These are phyloP conservation scores for Paratrypauchen microcephalus DNA, from an alignment of 2,797 vertebrate species.

Conservation along the genomic window DNA sequence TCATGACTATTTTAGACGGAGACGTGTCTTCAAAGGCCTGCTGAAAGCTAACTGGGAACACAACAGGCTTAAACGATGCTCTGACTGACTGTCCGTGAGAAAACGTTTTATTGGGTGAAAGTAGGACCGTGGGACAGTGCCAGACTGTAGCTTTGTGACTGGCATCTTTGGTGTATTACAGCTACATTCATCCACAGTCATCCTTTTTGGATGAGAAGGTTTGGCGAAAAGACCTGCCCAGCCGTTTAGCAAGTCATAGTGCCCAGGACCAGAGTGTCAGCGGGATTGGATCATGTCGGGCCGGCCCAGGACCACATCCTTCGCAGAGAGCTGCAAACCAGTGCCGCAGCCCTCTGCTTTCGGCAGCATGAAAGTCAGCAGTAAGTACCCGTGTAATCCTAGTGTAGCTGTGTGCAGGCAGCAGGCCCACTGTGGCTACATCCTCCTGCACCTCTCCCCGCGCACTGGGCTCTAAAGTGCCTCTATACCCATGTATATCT, in stretches of 20 bases:
- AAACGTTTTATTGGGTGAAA: constrained; percentile 50
- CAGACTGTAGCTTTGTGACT: constrained; percentile 38
- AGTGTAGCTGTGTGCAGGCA: constrained; percentile 33
- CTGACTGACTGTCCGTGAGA: constrained; percentile 54
- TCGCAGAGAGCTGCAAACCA: constrained; percentile 99
- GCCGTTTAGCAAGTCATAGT: constrained; percentile 58
- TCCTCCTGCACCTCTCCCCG: constrained; percentile 11
- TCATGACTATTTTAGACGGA: constrained; percentile 74
- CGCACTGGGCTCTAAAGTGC: constrained; percentile 18
- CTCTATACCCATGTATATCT: constrained; percentile 21
- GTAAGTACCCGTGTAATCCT: constrained; percentile 82
- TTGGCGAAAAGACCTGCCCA: constrained; percentile 46
- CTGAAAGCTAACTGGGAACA: constrained; percentile 53
- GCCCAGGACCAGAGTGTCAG: constrained; percentile 50
- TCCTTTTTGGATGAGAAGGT: constrained; percentile 71
- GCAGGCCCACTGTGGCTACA: constrained; percentile 29
- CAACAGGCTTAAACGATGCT: constrained; percentile 61
- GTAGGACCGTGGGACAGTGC: constrained; percentile 41
- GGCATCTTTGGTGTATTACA: constrained; percentile 36
- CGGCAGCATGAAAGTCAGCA: constrained; percentile 99
- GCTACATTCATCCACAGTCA: constrained; percentile 47
- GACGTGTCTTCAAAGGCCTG: constrained; percentile 67
- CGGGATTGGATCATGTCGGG: constrained; percentile 90
- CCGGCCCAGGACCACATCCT: constrained; percentile 98
- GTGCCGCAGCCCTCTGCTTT: constrained; percentile 97